Base-by-base conservation (phyloP, 2,113 vertebrate genomes). In the Tenrec ecaudatus region DNA sequence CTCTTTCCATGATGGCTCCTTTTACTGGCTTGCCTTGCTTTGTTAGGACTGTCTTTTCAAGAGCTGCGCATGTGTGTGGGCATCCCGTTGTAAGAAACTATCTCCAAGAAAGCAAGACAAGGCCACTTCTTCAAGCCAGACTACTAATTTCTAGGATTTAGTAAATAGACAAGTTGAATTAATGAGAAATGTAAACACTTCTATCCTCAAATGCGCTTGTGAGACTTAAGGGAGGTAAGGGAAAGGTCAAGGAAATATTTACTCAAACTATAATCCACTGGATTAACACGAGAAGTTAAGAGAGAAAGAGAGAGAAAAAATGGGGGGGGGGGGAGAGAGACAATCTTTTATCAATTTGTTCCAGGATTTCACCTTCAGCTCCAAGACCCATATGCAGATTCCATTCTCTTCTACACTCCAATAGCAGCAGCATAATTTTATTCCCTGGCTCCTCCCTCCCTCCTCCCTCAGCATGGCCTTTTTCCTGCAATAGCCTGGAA, bases 131-230 rank as follows among this genome's bases (percentile, higher is more conserved):
- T 88, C 60, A 79, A 73, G 38, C 29, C 20, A 66, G 47, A 77
- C 38, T 7, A 58, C 36, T 80, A 77, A 89, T 86, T 89, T 89
- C 33, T 86, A 78, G 77, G 66, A 78, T 81, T 93, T 95, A 53
- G 27, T 78, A 86, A 89, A 83, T 64, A 94, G 84, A 60, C 43
- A 77, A 81, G 9, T 81, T 66, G 31, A 20, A 36, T 80, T 88
- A 77, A 77, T 89, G 76, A 88, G 80, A 90, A 88, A 86, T 36
- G 71, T 80, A 92, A 95, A 81, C 69, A 82, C 29, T 31, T 11
- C 3, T n/a, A 16, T 69, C 68, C 20, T 95, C 22, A 19, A 29
- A 47, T 38, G 86, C 92, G 53, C 25, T 16, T 83, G 3, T 83
- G 86, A 88, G 53, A 38, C 78, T 83, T 75, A 36, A 57, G 76